Base-by-base conservation (phyloP, 2,888 invertebrate species). In the Lobophora halterata region DNA sequence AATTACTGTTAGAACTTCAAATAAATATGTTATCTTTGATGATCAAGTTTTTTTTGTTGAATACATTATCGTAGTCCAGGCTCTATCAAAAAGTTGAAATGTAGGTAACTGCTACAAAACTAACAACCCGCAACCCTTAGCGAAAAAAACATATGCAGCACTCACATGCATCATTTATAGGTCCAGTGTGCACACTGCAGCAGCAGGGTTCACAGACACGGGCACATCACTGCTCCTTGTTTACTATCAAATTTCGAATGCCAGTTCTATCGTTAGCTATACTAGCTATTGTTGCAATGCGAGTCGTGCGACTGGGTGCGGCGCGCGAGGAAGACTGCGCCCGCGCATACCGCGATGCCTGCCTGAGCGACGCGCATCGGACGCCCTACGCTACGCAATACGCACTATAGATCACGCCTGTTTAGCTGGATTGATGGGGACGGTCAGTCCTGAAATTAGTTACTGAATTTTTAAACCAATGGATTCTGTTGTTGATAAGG, bases 161-260 rank as follows among this genome's bases (percentile, higher is more conserved):
- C 86, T 86, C 58, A 85, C 86, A 73, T 86, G 85, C 86, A 86
- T 86, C 76, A 79, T 83, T 50, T 41, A 48, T 23, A 68, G 66
- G 71, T 72, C 64, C 70, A n/a, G n/a, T n/a, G n/a, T 64, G 61
- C 57, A 24, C 19, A 36, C 55, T 48, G 50, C 47, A 56, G 49
- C 43, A 55, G 52, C 52, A 55, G 64, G 65, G 53, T 63, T 68
- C 79, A 81, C 80, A 73, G 64, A 56, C 72, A 78, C 71, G 55
- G 71, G 65, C 73, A 74, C 80, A 79, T 79, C 74, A 78, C 79
- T 59, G 52, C 37, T 46, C 32, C 46, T 52, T 49, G 63, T 71
- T 12, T 25, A 19, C 9, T 5, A 9, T 21, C 26, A 25, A 20
- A 6, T 23, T 27, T n/a, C n/a, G n/a, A n/a, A 14, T 16, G 13